Conservation (phyloP, 2,797 vertebrate genomes). For the Limnodromus scolopaceus region DNA sequence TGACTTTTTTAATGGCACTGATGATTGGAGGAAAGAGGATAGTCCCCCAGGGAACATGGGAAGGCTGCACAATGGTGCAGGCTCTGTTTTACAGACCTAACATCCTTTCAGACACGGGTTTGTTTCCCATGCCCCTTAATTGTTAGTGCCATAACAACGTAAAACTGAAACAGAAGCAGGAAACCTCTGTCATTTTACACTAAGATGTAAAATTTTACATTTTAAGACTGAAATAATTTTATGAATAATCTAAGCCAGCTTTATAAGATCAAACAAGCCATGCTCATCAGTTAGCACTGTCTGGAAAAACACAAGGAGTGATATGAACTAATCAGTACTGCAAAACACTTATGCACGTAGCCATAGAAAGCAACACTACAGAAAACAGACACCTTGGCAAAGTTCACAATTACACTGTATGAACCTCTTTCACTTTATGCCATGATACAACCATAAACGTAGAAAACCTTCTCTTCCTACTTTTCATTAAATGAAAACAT, state of each 20-base stretch:
- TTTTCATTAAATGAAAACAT: not conserved
- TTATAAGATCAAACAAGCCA: not conserved
- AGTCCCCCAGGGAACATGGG: rapidly evolving
- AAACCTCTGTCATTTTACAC: not conserved
- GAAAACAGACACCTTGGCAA: not conserved
- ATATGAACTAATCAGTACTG: not conserved
- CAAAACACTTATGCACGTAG: not conserved
- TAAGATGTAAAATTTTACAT: not conserved
- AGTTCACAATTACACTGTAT: not conserved
- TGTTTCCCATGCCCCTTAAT: not conserved
- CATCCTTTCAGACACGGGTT: not conserved
- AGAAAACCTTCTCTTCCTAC: not conserved
- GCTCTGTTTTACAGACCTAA: not conserved
- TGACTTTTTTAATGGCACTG: not conserved
- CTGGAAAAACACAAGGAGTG: not conserved
- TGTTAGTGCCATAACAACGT: not conserved
- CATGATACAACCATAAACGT: not conserved
- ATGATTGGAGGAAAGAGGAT: not conserved
- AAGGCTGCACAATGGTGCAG: not conserved
- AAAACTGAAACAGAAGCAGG: not conserved
- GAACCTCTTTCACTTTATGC: not conserved
- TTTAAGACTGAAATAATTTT: not conserved
- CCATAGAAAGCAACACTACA: not conserved
- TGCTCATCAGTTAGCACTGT: not conserved
- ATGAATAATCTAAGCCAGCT: not conserved